These are phyloP conservation scores for Cylas formicarius DNA, from an alignment of 1,140 invertebrate species.

Conservation along the genomic window DNA sequence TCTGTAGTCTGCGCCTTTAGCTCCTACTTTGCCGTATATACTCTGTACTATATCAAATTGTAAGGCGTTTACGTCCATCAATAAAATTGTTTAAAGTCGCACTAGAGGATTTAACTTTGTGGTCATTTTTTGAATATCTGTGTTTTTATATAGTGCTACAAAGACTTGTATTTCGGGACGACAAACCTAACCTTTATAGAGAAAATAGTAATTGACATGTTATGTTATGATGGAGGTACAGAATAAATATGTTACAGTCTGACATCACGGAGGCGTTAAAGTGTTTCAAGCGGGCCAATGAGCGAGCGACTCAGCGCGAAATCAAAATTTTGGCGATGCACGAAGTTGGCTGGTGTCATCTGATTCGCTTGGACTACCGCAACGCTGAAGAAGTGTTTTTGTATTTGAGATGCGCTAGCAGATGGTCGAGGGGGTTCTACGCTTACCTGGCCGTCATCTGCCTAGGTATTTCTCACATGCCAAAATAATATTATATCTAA, in stretches of 20 bases:
- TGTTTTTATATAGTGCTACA: too few relatives aligned
- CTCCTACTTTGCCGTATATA: too few relatives aligned
- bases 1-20: too few relatives aligned
- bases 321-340: conserved; percentile 60
- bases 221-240: too few relatives aligned
- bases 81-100: too few relatives aligned
- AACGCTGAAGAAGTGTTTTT: conserved; percentile 52
- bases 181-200: too few relatives aligned
- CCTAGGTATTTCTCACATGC: conserved; percentile 23
- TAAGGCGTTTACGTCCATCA: too few relatives aligned
- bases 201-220: too few relatives aligned
- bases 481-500: background rate
- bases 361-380: conserved; percentile 57
- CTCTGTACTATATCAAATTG: too few relatives aligned
- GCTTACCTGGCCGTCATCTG: conserved; percentile 52
- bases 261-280: conserved; percentile 53
- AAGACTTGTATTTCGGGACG: too few relatives aligned
- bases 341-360: conserved; percentile 66
- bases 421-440: conserved; percentile 66
- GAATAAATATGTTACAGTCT: conserved; percentile 51
- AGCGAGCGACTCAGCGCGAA: conserved; percentile 57
- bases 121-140: too few relatives aligned
- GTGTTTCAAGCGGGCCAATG: conserved; percentile 53
- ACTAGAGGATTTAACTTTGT: too few relatives aligned
- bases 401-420: conserved; percentile 53